Conservation (phyloP, 1,140 invertebrate species). For the Musca domestica region DNA sequence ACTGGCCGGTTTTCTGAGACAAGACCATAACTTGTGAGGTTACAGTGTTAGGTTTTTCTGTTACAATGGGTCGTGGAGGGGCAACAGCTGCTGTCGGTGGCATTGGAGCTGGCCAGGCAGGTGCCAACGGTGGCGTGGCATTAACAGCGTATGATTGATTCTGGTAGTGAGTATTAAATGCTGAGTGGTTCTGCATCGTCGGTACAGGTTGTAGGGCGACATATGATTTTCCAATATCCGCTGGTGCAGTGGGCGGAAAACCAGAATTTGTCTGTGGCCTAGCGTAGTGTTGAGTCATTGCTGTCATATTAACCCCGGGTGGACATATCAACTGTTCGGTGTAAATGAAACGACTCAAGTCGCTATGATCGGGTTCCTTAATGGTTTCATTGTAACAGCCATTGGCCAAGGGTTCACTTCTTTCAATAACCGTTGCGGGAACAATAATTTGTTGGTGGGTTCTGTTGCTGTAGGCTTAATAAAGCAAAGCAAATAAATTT, state of each 20-base stretch:
- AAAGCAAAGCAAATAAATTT: too few species aligned
- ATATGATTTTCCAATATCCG: too few species aligned
- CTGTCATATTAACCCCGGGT: not conserved
- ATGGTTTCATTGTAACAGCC: constrained; percentile 6
- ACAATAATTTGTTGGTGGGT: too few species aligned
- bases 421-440: not conserved
- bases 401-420: not conserved
- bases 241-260: too few species aligned
- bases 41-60: not conserved
- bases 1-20: not conserved
- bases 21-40: constrained; percentile 4
- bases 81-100: not conserved
- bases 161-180: too few species aligned
- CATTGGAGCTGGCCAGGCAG: not conserved
- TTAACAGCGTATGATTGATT: not conserved
- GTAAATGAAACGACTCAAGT: not conserved
- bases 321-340: constrained; percentile 14
- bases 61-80: not conserved
- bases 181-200: not conserved
- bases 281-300: too few species aligned
- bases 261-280: too few species aligned
- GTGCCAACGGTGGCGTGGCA: not conserved
- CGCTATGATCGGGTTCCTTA: not conserved
- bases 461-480: too few species aligned
- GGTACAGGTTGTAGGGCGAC: not conserved